Evolutionary conservation across 1,140 invertebrate genomes (phyloP).

Genomic region (Zaprionus inermis): DNA sequence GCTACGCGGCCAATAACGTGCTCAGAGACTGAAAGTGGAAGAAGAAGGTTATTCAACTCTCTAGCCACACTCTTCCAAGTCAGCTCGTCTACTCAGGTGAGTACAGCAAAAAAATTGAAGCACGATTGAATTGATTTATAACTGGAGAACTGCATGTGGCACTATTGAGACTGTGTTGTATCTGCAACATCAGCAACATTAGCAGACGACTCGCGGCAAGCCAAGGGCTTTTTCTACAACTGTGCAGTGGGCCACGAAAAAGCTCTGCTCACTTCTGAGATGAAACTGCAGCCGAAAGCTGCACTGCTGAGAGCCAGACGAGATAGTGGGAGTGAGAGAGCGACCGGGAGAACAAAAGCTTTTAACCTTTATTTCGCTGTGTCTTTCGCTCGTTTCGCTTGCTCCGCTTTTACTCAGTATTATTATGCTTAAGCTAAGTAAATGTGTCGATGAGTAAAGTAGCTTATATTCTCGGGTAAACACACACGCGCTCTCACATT

Average conservation of each 20-base stretch:
- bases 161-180: not conserved
- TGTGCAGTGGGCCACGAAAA: conserved; percentile 11
- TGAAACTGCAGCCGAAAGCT: conserved; percentile 46
- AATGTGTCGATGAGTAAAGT: conserved; percentile 23
- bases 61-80: not conserved
- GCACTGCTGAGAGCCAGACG: not conserved
- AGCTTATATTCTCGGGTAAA: not conserved
- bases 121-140: not conserved
- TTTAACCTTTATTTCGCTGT: conserved; percentile 38
- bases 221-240: conserved; percentile 25
- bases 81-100: not conserved
- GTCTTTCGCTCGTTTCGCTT: conserved; percentile 4
- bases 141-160: not conserved
- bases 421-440: conserved; percentile 34
- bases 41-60: conserved; percentile 48
- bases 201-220: conserved; percentile 17
- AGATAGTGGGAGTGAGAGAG: conserved; percentile 16
- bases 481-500: not conserved
- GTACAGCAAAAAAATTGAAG: not conserved
- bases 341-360: conserved; percentile 27
- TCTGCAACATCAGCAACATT: conserved; percentile 41
- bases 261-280: conserved; percentile 34
- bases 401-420: conserved; percentile 12
- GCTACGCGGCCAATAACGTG: conserved; percentile 22
- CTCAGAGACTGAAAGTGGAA: not conserved